Percentiles rank a stretch among this genome's conserved stretches.
Evolutionary conservation across 2,113 vertebrate genomes (phyloP).

Genomic region (Lonchura striata): DNA sequence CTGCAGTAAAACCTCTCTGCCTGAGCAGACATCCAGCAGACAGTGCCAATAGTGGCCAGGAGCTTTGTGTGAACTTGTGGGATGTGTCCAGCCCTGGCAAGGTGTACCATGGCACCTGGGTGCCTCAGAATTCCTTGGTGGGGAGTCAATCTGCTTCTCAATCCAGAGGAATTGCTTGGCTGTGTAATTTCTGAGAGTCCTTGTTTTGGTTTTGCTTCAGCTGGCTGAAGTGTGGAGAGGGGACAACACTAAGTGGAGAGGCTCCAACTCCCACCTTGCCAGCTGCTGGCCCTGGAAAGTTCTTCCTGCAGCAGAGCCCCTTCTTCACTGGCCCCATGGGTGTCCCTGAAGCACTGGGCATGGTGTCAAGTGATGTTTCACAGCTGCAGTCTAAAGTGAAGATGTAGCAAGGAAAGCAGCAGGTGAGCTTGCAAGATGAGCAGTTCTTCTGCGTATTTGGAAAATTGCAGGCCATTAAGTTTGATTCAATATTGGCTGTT

Average conservation of each 20-base stretch:
- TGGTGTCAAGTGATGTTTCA: not conserved
- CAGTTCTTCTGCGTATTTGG: not conserved
- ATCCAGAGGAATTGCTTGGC: accelerated
- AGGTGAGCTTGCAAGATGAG: accelerated
- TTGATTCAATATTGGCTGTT: not conserved
- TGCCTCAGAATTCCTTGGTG: not conserved
- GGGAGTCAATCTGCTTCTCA: not conserved
- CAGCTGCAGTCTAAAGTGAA: not conserved
- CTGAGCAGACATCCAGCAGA: not conserved
- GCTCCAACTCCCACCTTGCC: not conserved
- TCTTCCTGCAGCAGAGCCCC: not conserved
- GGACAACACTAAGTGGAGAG: accelerated
- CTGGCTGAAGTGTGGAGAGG: not conserved
- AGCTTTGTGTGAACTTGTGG: not conserved
- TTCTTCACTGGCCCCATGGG: not conserved
- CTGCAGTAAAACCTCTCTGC: not conserved
- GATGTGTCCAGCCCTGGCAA: not conserved
- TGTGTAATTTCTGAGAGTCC: not conserved
- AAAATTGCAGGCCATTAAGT: not conserved
- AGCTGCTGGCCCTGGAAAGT: not conserved
- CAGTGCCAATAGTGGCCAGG: not conserved
- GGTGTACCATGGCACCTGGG: no score
- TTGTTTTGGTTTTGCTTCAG: not conserved
- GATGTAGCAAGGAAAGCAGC: not conserved
- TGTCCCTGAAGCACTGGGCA: no score